Base-by-base conservation (phyloP, 2,113 vertebrate genomes). In the Aptenodytes forsteri region DNA sequence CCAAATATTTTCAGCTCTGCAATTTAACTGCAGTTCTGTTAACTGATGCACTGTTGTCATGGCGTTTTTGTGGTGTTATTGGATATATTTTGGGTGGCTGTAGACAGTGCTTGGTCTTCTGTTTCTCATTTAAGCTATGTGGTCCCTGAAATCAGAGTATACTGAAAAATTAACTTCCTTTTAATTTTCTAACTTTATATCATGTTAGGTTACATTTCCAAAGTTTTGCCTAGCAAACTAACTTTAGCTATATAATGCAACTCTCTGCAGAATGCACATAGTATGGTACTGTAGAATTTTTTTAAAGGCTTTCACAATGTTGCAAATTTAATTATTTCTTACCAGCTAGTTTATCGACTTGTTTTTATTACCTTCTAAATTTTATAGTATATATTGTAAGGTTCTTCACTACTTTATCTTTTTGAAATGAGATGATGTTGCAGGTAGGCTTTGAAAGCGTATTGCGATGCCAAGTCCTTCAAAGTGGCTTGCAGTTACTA, bases 1-100 rank as follows among this genome's bases (percentile, higher is more conserved):
- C 76, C 94, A 94, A 92, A 91, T 94, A 69, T 89, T 96, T 95
- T 86, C 93, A 92, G 69, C 77, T 78, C 69, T 96, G 90, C 81
- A 89, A 22, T 93, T 86, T 73, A 89, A 46, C 66, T 90, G 58
- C 46, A 70, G 0, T 90, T 93, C 44, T 80, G 44, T 78, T 73
- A 66, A 73, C 27, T 62, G 91, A 38, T 87, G 71, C 18, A 11
- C 77, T 76, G 65, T 87, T 95, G 75, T 93, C 88, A 49, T 16
- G 69, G 52, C 47, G 49, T 21, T 52, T 95, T 82, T 82, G n/a
- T 89, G 55, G 16, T 34, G 29, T 71, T 95, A 84, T 55, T 87
- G 52, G 54, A 7, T 90, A 1, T 85, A 56, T 92, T 95, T 81
- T 50, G 27, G 21, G 76, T 83, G 64, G 27, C 59, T 89, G 52